Evolutionary conservation across 64 coral and sea anemone species (phyloP), one percentile per base, ranked within the genome.

Genomic region (Montipora efflorescens): DNA sequence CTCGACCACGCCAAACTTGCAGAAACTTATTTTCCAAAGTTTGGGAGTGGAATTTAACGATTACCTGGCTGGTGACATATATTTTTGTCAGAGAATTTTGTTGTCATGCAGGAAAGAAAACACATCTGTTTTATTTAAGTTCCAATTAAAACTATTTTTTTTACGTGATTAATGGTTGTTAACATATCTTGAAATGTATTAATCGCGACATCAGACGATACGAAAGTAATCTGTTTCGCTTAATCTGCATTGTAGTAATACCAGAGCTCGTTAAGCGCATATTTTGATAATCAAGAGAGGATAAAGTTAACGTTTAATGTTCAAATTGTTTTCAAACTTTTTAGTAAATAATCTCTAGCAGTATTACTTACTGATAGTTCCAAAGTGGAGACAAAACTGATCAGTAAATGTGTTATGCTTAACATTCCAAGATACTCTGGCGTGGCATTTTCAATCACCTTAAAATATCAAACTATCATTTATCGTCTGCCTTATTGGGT

Each of bases 211-310:
- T 28, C 12, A 78, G 45, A 78, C 15, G 47, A 19, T 78, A 78
- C 25, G 21, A 46, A 76, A 76, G 74, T 46, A 46, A 76, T 76
- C 44, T 76, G 22, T 76, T 76, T 46, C 25, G 74, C 12, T 76
- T 45, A 76, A 46, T 76, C 74, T 46, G 74, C 74, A 76, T 76
- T 76, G 44, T 76, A 76, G 36, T 12, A 76, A 76, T 76, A 46
- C 74, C 36, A 14, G 74, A 76, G 22, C 46, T 76, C 25, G 36
- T 6, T 76, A 46, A 76, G 36, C 74, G n/a, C 23, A 8, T 45
- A 46, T 76, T 76, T 76, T 76, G 4, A 14, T 76, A 43, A 44
- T 45, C 74, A 76, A 45, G 23, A 46, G 9, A 3, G 2, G 74
- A 76, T 76, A 46, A 76, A 11, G 8, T 76, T 7, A 11, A 45